Evolutionary conservation across 2,888 invertebrate species (phyloP).

Genomic region (Linhomoeus sp.): DNA sequence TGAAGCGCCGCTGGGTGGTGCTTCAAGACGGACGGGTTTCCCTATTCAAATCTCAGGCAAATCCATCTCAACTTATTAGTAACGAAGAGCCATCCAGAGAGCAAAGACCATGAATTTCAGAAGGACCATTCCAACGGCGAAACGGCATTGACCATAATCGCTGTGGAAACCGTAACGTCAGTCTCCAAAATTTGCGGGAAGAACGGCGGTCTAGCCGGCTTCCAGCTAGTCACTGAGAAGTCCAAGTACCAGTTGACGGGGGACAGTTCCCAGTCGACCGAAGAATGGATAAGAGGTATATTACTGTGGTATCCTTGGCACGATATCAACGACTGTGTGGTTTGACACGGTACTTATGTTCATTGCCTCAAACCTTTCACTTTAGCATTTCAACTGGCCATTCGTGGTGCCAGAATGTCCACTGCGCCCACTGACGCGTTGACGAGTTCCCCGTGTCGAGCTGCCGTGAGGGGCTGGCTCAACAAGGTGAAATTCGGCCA

Average conservation of each 20-base stretch:
- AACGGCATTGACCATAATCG: constrained; percentile 17
- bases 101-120: constrained; percentile 8
- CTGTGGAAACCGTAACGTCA: constrained; percentile 71
- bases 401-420: constrained; percentile 12
- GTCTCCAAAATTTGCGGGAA: constrained; percentile 50
- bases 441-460: no score
- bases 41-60: constrained; percentile 74
- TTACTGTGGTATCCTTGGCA: no score
- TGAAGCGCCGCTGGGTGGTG: constrained; percentile 88
- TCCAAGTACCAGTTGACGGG: constrained; percentile 80
- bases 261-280: constrained; percentile 76
- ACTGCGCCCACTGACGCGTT: constrained; percentile 41
- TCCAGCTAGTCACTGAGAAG: constrained; percentile 13
- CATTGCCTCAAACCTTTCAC: neutral
- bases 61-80: constrained; percentile 5
- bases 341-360: neutral
- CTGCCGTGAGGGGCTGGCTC: constrained; percentile 86
- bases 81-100: no score
- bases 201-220: constrained; percentile 12
- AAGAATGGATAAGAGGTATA: constrained; percentile 73
- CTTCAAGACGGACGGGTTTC: constrained; percentile 72
- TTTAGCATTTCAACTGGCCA: constrained; percentile 11
- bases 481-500: constrained; percentile 88
- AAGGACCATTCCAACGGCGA: constrained; percentile 15
- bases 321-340: no score